Conservation (phyloP, 1,140 invertebrate species). For the Lepidotrigona ventralis region DNA sequence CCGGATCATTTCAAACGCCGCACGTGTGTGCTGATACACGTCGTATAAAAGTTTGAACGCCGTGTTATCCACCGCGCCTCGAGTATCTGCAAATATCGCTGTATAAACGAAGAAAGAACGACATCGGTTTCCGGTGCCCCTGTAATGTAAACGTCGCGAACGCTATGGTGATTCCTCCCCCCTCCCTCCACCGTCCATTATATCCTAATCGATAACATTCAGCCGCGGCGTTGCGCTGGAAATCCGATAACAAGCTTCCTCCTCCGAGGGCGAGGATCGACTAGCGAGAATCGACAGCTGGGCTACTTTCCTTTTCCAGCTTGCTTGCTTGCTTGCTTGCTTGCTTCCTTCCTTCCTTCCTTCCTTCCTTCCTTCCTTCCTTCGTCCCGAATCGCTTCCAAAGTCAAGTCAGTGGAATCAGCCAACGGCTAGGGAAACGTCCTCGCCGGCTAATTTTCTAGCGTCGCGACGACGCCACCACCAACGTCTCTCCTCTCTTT, state of each 20-base stretch:
- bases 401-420: neutral
- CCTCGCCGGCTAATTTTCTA: constrained; percentile 49
- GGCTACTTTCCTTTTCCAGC: neutral
- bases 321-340: neutral
- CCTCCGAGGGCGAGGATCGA: neutral
- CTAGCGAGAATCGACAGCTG: constrained; percentile 13
- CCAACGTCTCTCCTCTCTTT: neutral
- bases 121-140: too few relatives aligned
- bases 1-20: too few relatives aligned
- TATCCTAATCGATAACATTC: constrained; percentile 13
- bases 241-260: constrained; percentile 14
- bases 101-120: too few relatives aligned
- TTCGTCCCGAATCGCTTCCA: neutral
- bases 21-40: too few relatives aligned
- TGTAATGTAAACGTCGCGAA: neutral
- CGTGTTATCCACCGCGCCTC: too few relatives aligned
- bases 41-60: too few relatives aligned
- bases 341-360: neutral
- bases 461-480: constrained; percentile 12
- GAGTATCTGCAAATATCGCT: too few relatives aligned
- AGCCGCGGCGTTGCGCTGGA: neutral
- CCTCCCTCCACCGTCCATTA: neutral
- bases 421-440: constrained; percentile 19
- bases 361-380: neutral
- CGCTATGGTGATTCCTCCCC: neutral